Base-by-base conservation (phyloP, 2,888 invertebrate genomes). In the Lasioglossum vierecki region DNA sequence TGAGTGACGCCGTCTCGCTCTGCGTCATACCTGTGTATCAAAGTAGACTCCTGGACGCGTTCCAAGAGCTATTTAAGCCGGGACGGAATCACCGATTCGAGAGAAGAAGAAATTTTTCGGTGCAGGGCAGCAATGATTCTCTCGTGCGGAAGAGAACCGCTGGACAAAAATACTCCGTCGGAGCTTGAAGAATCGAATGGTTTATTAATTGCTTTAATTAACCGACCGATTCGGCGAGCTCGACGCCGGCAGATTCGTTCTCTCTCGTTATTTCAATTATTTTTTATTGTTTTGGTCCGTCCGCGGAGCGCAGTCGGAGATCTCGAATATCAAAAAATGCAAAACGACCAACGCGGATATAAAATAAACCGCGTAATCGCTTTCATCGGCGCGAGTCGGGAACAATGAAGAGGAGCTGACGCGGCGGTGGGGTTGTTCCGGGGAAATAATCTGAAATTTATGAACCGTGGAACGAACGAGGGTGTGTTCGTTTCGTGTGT, bases 391-490 rank as follows among this genome's bases (percentile, higher is more conserved):
- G 53, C 49, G 49, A 22, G 46, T 30, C 57, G 76, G 63, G 39
- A 73, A 83, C 77, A 84, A 76, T 76, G 75, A 79, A 57, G 60
- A 35, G 76, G 41, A 11, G 73, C 22, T n/a, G 41, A 35, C 30
- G 41, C 11, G n/a, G n/a, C n/a, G n/a, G 46, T 46, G 46, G 46
- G 15, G 5, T 11, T 22, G 26, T 22, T 18, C 26, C 57, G n/a
- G 68, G 57, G 78, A 80, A 78, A 74, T 85, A 57, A 85, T 82
- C 41, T 68, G 78, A 76, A 85, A 82, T 85, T 85, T 86, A 86
- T 81, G 78, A 63, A 76, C 44, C 79, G 66, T 46, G 68, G 75
- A 73, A 76, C 44, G 79, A 81, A 79, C 72, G 70, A 13, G 46
- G 8, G 6, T 13, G 70, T 8, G 26, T 30, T 30, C 3, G 6